Evolutionary conservation across 2,888 invertebrate genomes (phyloP).

Genomic region (Cenopis cana): DNA sequence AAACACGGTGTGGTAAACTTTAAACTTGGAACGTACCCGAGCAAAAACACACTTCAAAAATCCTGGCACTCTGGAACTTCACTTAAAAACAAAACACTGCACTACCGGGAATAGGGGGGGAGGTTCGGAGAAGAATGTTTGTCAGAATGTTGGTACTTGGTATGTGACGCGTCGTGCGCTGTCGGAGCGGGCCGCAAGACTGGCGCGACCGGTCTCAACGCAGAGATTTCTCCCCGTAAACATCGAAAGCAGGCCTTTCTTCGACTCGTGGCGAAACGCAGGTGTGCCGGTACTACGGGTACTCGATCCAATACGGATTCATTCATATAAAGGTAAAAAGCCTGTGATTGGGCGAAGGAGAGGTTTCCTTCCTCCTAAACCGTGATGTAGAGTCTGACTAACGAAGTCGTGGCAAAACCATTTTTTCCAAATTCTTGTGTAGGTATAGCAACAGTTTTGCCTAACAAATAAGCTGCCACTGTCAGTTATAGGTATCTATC

Average conservation of each 20-base stretch:
- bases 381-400: too few species aligned
- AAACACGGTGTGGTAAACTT: background rate
- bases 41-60: conserved; percentile 30
- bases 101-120: conserved; percentile 26
- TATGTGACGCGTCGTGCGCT: conserved; percentile 52
- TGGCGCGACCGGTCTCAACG: conserved; percentile 66
- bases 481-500: too few species aligned
- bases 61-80: conserved; percentile 26
- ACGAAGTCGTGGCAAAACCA: too few species aligned
- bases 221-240: conserved; percentile 82
- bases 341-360: background rate
- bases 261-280: conserved; percentile 73
- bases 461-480: too few species aligned
- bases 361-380: background rate
- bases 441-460: too few species aligned
- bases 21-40: conserved; percentile 18
- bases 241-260: conserved; percentile 84
- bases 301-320: conserved; percentile 49
- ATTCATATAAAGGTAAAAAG: background rate
- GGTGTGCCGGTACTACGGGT: conserved; percentile 60
- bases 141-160: conserved; percentile 14
- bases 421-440: too few species aligned
- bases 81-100: conserved; percentile 35
- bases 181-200: conserved; percentile 65
- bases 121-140: conserved; percentile 16